Conservation (phyloP, 2,888 invertebrate genomes). For the Argynnis bischoffii region DNA sequence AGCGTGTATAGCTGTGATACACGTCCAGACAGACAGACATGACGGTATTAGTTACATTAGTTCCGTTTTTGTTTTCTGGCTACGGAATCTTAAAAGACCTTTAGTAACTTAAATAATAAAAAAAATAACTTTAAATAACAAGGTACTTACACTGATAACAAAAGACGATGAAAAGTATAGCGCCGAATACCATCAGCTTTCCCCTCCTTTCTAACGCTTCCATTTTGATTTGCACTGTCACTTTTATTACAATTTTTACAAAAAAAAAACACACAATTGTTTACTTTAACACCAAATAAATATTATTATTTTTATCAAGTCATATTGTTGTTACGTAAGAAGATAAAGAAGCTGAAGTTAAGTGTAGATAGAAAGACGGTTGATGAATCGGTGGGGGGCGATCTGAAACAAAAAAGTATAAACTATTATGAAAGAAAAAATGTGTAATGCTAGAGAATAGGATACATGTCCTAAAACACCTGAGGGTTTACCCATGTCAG, state of each 20-base stretch:
- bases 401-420: slow-evolving; percentile 42
- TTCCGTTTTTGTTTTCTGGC: too few species aligned
- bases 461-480: too few species aligned
- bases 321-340: slow-evolving; percentile 36
- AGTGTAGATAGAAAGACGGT: slow-evolving; percentile 1
- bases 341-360: slow-evolving; percentile 2
- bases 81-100: neutral
- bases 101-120: neutral
- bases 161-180: slow-evolving; percentile 62
- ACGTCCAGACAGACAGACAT: too few species aligned
- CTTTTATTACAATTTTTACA: slow-evolving; percentile 25
- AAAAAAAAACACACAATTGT: slow-evolving; percentile 25
- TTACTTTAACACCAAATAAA: slow-evolving; percentile 29
- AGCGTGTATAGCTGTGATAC: too few species aligned
- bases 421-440: neutral
- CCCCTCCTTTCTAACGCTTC: slow-evolving; percentile 73
- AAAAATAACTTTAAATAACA: neutral
- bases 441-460: neutral
- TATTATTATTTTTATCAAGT: slow-evolving; percentile 36
- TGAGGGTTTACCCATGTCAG: too few species aligned
- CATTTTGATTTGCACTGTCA: slow-evolving; percentile 54
- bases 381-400: slow-evolving; percentile 24
- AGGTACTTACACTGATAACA: slow-evolving; percentile 70
- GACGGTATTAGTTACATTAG: too few species aligned
- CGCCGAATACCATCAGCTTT: slow-evolving; percentile 51